Evolutionary conservation across 2,113 vertebrate species (phyloP).

Genomic region (Hystrix cristata): DNA sequence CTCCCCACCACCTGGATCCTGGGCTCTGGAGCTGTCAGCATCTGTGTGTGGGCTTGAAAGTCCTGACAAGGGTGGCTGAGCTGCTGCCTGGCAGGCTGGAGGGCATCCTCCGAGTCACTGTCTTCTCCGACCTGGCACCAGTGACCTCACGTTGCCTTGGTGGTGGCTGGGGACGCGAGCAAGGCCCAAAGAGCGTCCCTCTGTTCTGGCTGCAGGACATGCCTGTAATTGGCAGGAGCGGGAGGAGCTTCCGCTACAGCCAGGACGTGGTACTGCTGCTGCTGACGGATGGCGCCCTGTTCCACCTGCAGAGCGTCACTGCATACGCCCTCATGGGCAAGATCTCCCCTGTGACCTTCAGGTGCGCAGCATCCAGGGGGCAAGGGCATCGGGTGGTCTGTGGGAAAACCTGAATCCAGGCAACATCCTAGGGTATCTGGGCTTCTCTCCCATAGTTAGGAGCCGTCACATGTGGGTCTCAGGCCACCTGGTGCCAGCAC

Average conservation of each 20-base stretch:
- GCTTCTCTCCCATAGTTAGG: fast-evolving
- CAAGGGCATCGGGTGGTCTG: background rate
- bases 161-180: fast-evolving
- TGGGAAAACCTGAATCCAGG: fast-evolving
- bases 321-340: constrained; percentile 98
- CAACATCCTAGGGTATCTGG: fast-evolving
- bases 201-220: constrained; percentile 84
- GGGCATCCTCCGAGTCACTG: fast-evolving
- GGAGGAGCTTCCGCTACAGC: constrained; percentile 90
- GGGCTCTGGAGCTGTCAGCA: background rate
- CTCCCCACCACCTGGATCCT: background rate
- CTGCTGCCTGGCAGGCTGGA: fast-evolving
- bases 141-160: fast-evolving
- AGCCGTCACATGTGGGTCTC: fast-evolving
- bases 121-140: fast-evolving
- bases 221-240: constrained; percentile 91
- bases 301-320: constrained; percentile 97
- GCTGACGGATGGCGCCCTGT: constrained; percentile 93
- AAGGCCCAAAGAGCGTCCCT: fast-evolving
- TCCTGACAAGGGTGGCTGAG: fast-evolving
- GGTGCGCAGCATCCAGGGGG: constrained; percentile 85
- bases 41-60: fast-evolving
- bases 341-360: constrained; percentile 98
- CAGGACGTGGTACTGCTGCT: constrained; percentile 94
- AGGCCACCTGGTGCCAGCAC: background rate